A percentile compares a stretch with the other conserved stretches of the same genome.
Conservation (phyloP, 2,797 vertebrate species). For the Leptoclinus maculatus region DNA sequence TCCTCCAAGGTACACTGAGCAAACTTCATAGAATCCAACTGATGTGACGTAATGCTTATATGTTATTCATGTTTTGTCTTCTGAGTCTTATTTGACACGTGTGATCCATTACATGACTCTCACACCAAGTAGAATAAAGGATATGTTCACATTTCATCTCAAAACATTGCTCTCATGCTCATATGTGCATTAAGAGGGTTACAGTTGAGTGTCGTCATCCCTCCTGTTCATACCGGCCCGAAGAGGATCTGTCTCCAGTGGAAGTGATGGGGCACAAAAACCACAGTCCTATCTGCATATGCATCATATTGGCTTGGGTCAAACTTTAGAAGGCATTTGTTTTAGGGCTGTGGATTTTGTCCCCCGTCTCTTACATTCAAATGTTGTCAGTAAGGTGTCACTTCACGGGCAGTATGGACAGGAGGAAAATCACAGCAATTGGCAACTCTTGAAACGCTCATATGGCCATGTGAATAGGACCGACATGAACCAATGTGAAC, state of each 20-base stretch:
- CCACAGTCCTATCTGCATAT: background rate
- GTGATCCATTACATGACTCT: slow-evolving; percentile 6
- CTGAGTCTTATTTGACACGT: background rate
- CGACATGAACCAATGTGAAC: slow-evolving; percentile 6
- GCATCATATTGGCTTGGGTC: background rate
- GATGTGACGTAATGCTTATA: background rate
- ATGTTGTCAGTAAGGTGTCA: no score
- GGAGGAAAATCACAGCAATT: background rate
- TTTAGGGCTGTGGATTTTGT: background rate
- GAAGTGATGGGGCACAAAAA: background rate
- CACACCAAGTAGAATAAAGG: slow-evolving; percentile 39
- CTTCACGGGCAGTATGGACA: background rate
- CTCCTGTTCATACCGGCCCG: background rate
- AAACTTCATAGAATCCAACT: slow-evolving; percentile 24
- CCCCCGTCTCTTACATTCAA: background rate
- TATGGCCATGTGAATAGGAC: background rate
- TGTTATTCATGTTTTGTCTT: background rate
- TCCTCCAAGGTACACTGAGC: slow-evolving; percentile 71
- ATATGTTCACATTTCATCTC: slow-evolving; percentile 15
- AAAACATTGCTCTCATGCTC: background rate
- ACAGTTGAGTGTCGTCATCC: background rate
- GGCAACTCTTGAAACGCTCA: background rate
- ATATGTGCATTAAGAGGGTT: background rate
- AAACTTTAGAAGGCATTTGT: background rate
- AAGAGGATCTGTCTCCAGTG: background rate